Percentiles rank a stretch among this genome's conserved stretches.
Conservation (phyloP, 2,113 vertebrate species). For the Etia nguti region DNA sequence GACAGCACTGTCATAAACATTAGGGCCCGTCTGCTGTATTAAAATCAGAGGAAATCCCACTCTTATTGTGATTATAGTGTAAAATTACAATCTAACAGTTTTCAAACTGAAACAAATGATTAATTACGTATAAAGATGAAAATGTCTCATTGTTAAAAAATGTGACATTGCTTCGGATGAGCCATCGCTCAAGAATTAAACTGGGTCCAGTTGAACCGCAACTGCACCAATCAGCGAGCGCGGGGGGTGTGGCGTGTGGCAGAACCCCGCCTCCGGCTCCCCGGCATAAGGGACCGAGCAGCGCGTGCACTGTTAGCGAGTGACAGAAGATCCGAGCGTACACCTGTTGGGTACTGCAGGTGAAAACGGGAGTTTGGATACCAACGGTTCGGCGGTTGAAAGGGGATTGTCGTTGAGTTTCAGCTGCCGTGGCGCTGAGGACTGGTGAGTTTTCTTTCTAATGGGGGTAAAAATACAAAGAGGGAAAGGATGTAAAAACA, state of each 20-base stretch:
- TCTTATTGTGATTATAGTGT: background rate
- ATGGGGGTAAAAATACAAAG: background rate
- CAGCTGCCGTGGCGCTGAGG: background rate
- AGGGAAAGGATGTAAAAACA: background rate
- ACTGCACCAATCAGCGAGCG: slow-evolving; percentile 15
- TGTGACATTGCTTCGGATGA: background rate
- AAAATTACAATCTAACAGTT: background rate
- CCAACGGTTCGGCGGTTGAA: background rate
- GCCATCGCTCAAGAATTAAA: background rate
- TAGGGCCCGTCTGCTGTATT: background rate
- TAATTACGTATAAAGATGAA: background rate
- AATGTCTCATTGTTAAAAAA: background rate
- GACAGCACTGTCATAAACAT: background rate
- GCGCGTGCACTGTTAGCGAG: fast-evolving
- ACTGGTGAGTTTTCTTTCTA: background rate
- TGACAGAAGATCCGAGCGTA: fast-evolving
- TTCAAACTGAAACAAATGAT: background rate
- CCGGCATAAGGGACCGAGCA: background rate
- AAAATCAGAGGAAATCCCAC: background rate
- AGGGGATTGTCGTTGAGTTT: background rate
- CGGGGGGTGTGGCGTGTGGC: background rate
- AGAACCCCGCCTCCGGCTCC: background rate
- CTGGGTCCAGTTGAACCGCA: background rate
- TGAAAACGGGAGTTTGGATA: background rate
- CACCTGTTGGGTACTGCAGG: background rate